These are phyloP conservation scores for Cacatua alba DNA, from an alignment of 2,113 vertebrate species.

Conservation along the genomic window DNA sequence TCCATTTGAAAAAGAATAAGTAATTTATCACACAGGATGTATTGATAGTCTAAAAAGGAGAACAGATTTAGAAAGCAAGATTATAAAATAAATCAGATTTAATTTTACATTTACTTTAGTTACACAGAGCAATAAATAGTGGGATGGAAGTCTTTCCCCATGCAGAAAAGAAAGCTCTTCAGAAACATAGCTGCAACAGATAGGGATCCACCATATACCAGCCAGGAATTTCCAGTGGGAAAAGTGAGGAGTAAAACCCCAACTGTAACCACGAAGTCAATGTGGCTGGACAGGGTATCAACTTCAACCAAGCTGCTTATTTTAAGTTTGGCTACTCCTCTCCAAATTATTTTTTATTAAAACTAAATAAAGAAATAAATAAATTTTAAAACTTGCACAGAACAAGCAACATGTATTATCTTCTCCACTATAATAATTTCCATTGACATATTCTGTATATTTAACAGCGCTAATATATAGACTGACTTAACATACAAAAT, in stretches of 20 bases:
- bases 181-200: not conserved
- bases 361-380: not conserved
- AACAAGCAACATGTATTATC: not conserved
- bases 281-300: not conserved
- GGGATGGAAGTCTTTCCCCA: not conserved
- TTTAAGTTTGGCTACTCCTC: not conserved
- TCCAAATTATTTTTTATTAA: not conserved
- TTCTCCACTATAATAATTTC: not conserved
- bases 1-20: not conserved
- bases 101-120: not conserved
- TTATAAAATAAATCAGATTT: not conserved
- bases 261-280: not conserved
- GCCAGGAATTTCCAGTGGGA: not conserved
- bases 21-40: not conserved
- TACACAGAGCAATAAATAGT: not conserved
- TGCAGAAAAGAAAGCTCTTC: not conserved
- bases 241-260: not conserved
- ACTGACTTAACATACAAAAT: not conserved
- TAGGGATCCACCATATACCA: not conserved
- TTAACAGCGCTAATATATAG: not conserved
- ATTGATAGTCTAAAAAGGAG: not conserved
- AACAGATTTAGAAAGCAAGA: not conserved
- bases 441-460: not conserved
- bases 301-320: not conserved
- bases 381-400: not conserved